Evolutionary conservation across 2,113 vertebrate genomes (phyloP).

Genomic region (Entomyzon cyanotis): DNA sequence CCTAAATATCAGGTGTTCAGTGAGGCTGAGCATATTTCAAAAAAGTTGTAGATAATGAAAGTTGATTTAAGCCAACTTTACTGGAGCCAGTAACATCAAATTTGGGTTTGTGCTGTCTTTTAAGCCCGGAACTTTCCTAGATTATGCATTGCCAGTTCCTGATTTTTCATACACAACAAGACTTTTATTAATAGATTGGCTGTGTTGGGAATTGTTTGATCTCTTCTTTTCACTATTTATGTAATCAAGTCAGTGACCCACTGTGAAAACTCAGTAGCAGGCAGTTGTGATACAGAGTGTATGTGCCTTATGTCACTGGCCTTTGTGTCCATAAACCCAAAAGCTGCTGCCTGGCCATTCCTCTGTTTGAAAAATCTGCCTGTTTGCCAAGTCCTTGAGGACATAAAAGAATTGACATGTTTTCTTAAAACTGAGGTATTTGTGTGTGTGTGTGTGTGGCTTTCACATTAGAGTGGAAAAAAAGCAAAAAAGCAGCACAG

Average conservation of each 20-base stretch:
- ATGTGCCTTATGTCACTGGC: constrained; percentile 35
- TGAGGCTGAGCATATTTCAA: neutral
- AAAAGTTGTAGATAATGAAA: neutral
- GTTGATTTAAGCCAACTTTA: neutral
- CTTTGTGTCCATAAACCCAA: constrained; percentile 30
- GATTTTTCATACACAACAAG: neutral
- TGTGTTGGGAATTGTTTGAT: neutral
- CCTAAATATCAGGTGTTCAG: neutral
- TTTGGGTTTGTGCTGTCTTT: neutral
- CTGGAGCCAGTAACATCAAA: neutral
- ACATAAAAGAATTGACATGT: neutral
- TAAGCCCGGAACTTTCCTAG: neutral
- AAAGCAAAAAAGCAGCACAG: neutral
- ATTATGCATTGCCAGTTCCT: neutral
- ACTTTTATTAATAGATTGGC: neutral
- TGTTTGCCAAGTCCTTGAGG: constrained; percentile 2
- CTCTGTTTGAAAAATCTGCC: neutral
- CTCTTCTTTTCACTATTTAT: constrained; percentile 23
- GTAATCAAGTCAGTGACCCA: constrained; percentile 18
- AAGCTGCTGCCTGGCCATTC: neutral
- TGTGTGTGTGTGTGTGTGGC: neutral
- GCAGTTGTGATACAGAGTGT: neutral
- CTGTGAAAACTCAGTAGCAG: constrained; percentile 21
- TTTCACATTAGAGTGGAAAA: neutral
- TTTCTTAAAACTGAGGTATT: neutral